A percentile compares a stretch with the other conserved stretches of the same genome.
Conservation (phyloP, 2,888 invertebrate genomes). For the Drosophila birchii region DNA sequence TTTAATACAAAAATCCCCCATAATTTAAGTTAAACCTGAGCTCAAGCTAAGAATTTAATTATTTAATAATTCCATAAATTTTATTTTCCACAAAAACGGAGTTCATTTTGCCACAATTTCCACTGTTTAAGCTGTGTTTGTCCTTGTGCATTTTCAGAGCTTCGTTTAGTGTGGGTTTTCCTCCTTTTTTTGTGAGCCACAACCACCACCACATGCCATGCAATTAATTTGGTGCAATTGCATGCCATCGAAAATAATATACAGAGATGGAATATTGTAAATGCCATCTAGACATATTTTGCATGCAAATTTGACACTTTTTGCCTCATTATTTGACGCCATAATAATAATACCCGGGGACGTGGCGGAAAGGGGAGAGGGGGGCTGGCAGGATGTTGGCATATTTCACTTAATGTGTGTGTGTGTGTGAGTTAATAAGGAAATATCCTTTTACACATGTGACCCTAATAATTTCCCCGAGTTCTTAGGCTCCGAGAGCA, state of each 20-base stretch:
- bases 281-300: conserved; percentile 57
- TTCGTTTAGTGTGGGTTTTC: background rate
- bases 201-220: conserved; percentile 19
- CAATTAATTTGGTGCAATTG: conserved; percentile 73
- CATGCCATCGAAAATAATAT: conserved; percentile 62
- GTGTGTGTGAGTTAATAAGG: conserved; percentile 71
- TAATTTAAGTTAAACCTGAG: background rate
- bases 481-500: conserved; percentile 68
- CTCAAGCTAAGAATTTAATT: too few relatives aligned
- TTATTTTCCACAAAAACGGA: background rate
- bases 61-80: background rate
- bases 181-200: background rate
- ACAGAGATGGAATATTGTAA: conserved; percentile 46
- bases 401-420: conserved; percentile 46
- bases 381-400: conserved; percentile 42
- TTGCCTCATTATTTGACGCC: conserved; percentile 79
- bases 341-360: conserved; percentile 66
- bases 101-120: background rate
- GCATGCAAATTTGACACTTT: conserved; percentile 79
- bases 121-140: conserved; percentile 5
- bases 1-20: background rate
- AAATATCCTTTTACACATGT: conserved; percentile 81
- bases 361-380: background rate
- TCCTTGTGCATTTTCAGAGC: conserved; percentile 36
- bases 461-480: conserved; percentile 77